These are phyloP conservation scores for Heliocidaris erythrogramma DNA, from an alignment of 35 echinoderm and acorn worm genomes.

Conservation along the genomic window DNA sequence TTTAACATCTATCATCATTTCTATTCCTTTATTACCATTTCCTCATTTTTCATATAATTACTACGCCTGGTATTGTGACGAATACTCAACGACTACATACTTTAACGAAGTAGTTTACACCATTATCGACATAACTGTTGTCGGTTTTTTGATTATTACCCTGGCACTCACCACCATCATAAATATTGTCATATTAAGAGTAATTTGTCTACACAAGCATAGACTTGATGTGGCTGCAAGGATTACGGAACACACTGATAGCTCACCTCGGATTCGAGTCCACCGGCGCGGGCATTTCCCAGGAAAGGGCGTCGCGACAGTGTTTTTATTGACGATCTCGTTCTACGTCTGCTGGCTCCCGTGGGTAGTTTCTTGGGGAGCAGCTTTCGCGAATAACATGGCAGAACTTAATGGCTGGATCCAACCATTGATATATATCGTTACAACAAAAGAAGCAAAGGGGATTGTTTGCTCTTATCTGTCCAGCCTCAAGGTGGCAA, in stretches of 20 bases:
- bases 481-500: background rate
- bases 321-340: background rate
- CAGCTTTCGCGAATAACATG: background rate
- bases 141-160: background rate
- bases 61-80: background rate
- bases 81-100: background rate
- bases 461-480: background rate
- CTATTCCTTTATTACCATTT: background rate
- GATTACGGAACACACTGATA: background rate
- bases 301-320: background rate
- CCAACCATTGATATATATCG: slow-evolving; percentile 9
- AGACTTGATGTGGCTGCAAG: background rate
- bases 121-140: background rate
- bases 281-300: background rate
- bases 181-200: background rate
- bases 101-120: background rate
- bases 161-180: background rate
- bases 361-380: background rate
- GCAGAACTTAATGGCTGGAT: slow-evolving; percentile 7
- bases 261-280: background rate
- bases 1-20: background rate
- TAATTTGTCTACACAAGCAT: background rate
- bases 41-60: background rate
- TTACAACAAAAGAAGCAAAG: slow-evolving; percentile 11
- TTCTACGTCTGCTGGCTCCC: background rate